Base-by-base conservation (phyloP, 1,140 invertebrate species). In the Dryas iulia region DNA sequence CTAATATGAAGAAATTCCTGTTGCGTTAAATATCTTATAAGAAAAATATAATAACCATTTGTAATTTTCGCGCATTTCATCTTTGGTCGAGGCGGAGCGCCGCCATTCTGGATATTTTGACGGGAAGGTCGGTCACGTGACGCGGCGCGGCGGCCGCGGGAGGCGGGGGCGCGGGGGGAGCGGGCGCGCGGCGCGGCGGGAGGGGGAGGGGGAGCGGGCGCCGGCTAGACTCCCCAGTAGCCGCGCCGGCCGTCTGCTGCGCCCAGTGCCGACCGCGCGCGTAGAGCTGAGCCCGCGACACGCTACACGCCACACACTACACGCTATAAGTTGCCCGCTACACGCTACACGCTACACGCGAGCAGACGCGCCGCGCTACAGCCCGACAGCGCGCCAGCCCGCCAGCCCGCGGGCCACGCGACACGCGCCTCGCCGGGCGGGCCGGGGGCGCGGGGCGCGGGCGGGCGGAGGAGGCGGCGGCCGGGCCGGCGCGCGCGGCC, bases 81-180 rank as follows among this genome's bases (percentile, higher is more conserved):
- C 80, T 84, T 70, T 84, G 82, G n/a, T 12, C 35, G 74, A 74
- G 67, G 76, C 81, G 80, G 81, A 81, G 79, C 82, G 84, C 82
- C 83, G 90, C 88, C 93, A 93, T 92, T 93, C 92, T 93, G 92
- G 93, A 94, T 95, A 95, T 95, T 95, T 95, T 95, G 94, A 95
- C 94, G 94, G 94, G 94, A 94, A 95, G 94, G 94, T 94, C 94
- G 94, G 89, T 93, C 93, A 93, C 92, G 92, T 93, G 92, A 92
- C 87, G 71, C 78, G 81, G 76, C 82, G 80, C 75, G 80, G 79
- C 81, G 78, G 73, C 76, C 82, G 73, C 82, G 39, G 18, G 11
- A 3, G 39, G 39, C 39, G 53, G 12, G 0, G 23, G 52, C 21
- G 52, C 82, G 75, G 78, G 78, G 61, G 79, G 75, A 84, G 81